Evolutionary conservation across 64 coral and sea anemone species (phyloP).

Genomic region (Montipora capricornis): DNA sequence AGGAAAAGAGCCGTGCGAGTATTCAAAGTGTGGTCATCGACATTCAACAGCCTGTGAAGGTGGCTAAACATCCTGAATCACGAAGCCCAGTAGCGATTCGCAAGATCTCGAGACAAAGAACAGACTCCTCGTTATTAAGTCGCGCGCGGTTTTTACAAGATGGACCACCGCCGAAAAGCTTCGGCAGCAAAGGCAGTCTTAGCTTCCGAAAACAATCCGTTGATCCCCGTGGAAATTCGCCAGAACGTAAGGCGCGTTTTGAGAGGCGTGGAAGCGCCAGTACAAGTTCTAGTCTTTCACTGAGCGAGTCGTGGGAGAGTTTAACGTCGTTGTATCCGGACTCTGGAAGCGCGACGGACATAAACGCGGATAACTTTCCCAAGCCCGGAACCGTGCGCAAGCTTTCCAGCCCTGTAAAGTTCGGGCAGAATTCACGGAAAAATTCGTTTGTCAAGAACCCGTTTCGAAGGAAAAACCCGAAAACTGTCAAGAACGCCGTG

Average conservation of each 20-base stretch:
- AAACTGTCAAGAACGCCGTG: slow-evolving; percentile 88
- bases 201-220: slow-evolving; percentile 17
- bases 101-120: slow-evolving; percentile 64
- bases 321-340: slow-evolving; percentile 67
- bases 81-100: slow-evolving; percentile 43
- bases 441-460: slow-evolving; percentile 68
- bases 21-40: slow-evolving; percentile 80
- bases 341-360: slow-evolving; percentile 76
- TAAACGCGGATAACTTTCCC: slow-evolving; percentile 32
- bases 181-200: slow-evolving; percentile 25
- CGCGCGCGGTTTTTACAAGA: slow-evolving; percentile 67
- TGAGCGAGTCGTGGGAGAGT: slow-evolving; percentile 86
- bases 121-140: slow-evolving; percentile 69
- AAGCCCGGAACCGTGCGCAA: slow-evolving; percentile 11
- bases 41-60: slow-evolving; percentile 21
- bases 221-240: not conserved
- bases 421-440: slow-evolving; percentile 23
- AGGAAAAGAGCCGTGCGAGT: slow-evolving; percentile 90
- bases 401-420: not conserved
- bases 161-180: slow-evolving; percentile 70
- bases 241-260: not conserved
- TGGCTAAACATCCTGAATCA: slow-evolving; percentile 13
- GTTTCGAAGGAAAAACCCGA: slow-evolving; percentile 82
- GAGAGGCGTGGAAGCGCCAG: slow-evolving; percentile 53
- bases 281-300: slow-evolving; percentile 79